These are phyloP conservation scores for Onychomys torridus DNA, from an alignment of 2,797 vertebrate genomes.

Conservation along the genomic window DNA sequence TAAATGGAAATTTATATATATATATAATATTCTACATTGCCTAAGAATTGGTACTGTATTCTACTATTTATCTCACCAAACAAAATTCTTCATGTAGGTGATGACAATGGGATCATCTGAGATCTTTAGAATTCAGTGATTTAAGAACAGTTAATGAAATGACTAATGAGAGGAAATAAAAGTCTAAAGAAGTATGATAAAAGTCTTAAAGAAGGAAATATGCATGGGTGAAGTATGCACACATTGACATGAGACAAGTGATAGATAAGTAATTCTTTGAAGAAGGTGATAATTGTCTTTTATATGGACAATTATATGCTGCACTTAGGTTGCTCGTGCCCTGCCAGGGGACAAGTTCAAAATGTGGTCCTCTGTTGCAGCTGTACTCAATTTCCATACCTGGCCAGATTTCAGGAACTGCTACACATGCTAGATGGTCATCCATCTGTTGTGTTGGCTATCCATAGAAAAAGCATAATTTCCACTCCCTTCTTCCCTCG, in stretches of 20 bases:
- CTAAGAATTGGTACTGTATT: constrained; percentile 21
- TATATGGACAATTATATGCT: neutral
- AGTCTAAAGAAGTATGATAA: constrained; percentile 10
- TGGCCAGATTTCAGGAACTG: neutral
- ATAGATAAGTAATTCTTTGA: neutral
- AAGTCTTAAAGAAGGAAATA: neutral
- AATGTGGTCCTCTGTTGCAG: neutral
- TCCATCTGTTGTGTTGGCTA: constrained; percentile 18
- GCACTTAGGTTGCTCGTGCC: neutral
- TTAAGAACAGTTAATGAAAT: constrained; percentile 15
- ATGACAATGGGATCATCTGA: neutral
- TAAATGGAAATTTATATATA: neutral
- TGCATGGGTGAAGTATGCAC: fast-evolving
- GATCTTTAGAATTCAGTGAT: neutral
- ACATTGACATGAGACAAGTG: neutral
- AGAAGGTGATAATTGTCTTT: neutral
- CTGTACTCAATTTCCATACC: neutral
- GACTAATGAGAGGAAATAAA: neutral
- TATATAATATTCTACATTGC: neutral
- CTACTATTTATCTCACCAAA: neutral
- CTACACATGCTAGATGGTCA: neutral
- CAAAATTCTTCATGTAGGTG: neutral
- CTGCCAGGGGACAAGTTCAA: neutral
- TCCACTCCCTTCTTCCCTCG: neutral
- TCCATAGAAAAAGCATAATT: constrained; percentile 30